A percentile compares a stretch with the other conserved stretches of the same genome.
Evolutionary conservation across 2,797 vertebrate genomes (phyloP).

Genomic region (Perodicticus potto): DNA sequence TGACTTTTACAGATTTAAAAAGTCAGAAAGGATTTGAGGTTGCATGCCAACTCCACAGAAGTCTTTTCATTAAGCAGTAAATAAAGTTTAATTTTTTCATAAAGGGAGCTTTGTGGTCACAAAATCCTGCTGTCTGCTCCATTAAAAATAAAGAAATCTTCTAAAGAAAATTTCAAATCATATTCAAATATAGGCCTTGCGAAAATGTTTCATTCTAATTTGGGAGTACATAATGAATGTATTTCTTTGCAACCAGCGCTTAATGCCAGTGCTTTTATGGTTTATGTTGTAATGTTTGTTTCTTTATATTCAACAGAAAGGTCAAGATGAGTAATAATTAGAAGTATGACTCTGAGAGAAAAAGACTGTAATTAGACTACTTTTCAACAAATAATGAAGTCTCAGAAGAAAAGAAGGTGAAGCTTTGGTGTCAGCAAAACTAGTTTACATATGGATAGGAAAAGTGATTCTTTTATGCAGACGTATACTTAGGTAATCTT

Average conservation of each 20-base stretch:
- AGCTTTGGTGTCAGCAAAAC: constrained; percentile 58
- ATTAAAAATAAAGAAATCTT: constrained; percentile 60
- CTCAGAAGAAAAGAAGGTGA: constrained; percentile 67
- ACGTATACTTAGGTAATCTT: constrained; percentile 38
- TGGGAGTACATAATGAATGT: constrained; percentile 65
- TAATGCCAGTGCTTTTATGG: constrained; percentile 63
- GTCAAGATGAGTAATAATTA: constrained; percentile 84
- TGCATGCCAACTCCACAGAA: background rate
- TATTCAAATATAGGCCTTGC: background rate
- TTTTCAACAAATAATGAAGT: constrained; percentile 81
- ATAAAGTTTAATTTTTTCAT: constrained; percentile 61
- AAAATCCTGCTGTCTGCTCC: constrained; percentile 49
- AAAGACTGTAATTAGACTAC: constrained; percentile 76
- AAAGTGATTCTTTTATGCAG: constrained; percentile 65
- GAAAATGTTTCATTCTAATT: constrained; percentile 58
- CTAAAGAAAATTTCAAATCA: constrained; percentile 25
- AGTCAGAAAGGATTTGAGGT: constrained; percentile 44
- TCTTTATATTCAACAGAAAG: constrained; percentile 80
- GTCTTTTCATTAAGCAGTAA: constrained; percentile 69
- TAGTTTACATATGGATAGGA: constrained; percentile 15
- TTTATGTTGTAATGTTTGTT: constrained; percentile 71
- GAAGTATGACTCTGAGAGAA: constrained; percentile 65
- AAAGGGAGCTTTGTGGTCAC: constrained; percentile 48
- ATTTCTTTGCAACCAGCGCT: constrained; percentile 48
- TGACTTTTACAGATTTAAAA: constrained; percentile 55